Conservation (phyloP, 30 jellyfish, hydroid and myxozoan genomes). For the Aurelia aurita complex sp. Pacific region DNA sequence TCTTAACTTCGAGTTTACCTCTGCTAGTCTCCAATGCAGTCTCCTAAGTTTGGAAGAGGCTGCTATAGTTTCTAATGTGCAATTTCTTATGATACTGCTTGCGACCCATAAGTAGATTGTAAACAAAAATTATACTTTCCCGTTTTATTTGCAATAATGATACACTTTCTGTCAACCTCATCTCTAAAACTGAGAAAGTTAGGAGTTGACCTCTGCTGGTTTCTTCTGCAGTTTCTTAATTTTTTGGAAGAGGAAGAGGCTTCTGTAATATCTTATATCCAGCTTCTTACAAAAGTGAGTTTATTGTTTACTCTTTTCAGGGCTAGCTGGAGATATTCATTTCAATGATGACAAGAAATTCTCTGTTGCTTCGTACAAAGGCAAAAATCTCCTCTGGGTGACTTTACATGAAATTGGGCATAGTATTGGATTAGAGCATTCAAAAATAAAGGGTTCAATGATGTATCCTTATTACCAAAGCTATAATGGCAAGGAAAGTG, state of each 20-base stretch:
- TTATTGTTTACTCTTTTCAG: not conserved
- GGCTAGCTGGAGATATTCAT: constrained; percentile 94
- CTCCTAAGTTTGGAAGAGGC: no score
- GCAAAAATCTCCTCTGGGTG: constrained; percentile 92
- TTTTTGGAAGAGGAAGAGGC: not conserved
- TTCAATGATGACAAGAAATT: constrained; percentile 95
- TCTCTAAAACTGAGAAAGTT: no score
- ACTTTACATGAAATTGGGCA: constrained; percentile 97
- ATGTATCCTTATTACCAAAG: constrained; percentile 95
- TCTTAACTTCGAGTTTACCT: no score
- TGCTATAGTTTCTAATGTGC: no score
- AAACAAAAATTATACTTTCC: no score
- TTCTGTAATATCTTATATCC: not conserved
- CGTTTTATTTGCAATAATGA: no score
- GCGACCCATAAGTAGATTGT: no score
- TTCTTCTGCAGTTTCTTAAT: not conserved
- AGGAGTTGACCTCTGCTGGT: no score
- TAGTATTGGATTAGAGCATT: constrained; percentile 92
- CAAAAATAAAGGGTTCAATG: constrained; percentile 67
- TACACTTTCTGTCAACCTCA: no score
- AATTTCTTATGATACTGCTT: no score
- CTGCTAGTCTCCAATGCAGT: no score
- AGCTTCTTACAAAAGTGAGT: not conserved
- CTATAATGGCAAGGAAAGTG: constrained; percentile 74
- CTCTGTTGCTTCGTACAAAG: constrained; percentile 64